Evolutionary conservation across 2,888 invertebrate genomes (phyloP), one percentile per base, ranked within the genome.

Genomic region (Dynastes tityus): DNA sequence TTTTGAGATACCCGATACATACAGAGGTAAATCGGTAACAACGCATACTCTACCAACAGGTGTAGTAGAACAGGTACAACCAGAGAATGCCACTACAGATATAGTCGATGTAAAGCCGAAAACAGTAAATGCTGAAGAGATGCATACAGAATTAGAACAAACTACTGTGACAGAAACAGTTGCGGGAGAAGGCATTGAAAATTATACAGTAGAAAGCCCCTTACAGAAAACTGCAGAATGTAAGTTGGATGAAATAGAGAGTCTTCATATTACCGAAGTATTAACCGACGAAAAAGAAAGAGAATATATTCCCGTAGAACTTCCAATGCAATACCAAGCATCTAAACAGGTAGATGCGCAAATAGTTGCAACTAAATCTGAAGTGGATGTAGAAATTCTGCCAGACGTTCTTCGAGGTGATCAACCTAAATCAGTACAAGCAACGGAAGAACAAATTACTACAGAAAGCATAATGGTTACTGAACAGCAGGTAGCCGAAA

Each of bases 391-490:
- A 2, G 89, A 91, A 84, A 88, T 90, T 22, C 82, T 84, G 8
- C 84, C 88, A n/a, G 83, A 83, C 71, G 82, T 81, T 79, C 82
- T 89, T 61, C 78, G 82, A 29, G 83, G 84, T 40, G 81, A 81
- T 51, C 84, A 85, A 80, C 91, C 91, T 4, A 82, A 85, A 78
- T 79, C 88, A 70, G 89, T 86, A n/a, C 89, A 88, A 77, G 92
- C 92, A 4, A 85, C 86, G 81, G 79, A 89, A n/a, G 89, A 88
- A 76, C 91, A 89, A 82, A 88, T 89, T 61, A 88, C 90, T 45
- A 88, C 90, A 76, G 91, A 91, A 85, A 90, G 92, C 84, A 82
- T 93, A 55, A 89, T 91, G 78, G 86, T 93, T 11, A 90, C 88
- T 13, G 91, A 93, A 86, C 86, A 88, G 45, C 86, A 90, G 82